Base-by-base conservation (phyloP, 92 coral and sea anemone genomes). In the Montipora capitata region DNA sequence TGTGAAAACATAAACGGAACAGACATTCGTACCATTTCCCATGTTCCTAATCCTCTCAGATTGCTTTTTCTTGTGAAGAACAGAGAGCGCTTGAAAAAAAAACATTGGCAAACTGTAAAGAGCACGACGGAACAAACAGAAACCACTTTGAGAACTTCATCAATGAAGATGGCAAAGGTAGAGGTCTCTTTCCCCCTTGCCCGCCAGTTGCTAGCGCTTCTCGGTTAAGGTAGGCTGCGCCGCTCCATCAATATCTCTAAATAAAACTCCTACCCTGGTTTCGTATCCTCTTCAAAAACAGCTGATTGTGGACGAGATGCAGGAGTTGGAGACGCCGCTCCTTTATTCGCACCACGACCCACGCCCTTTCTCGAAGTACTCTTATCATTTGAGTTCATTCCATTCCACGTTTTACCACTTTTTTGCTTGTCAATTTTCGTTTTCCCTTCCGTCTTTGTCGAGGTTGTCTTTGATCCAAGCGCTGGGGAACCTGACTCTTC, bases 301-400 rank as follows among this genome's bases (percentile, higher is more conserved):
- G 42, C 87, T 27, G 87, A 81, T n/a, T 18, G 11, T 56, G 77
- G 85, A 2, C 77, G 87, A 2, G 71, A 43, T 17, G 79, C 27
- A 3, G 79, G 79, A 59, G 62, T 38, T 44, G 87, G 79, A 18
- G 78, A 72, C 72, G 80, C 17, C 44, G 35, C 72, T 10, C 87
- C 49, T 59, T 58, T 72, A 57, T 7, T 71, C 39, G 72, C 48
- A 58, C 87, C 87, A 40, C 87, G 87, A 57, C 73, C 72, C 61
- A 41, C 79, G 20, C 15, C 40, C 42, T 40, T 57, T 41, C 54
- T 49, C 5, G 57, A 42, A 59, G 42, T 41, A 54, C 15, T 83
- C 51, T 83, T 83, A 27, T 68, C 80, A 18, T 14, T 48, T 8
- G 48, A 14, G 57, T 42, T 48, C 72, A 64, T 57, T 11, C 44